Evolutionary conservation across 2,888 invertebrate genomes (phyloP), one percentile per base, ranked within the genome.

Genomic region (Cloeon dipterum): DNA sequence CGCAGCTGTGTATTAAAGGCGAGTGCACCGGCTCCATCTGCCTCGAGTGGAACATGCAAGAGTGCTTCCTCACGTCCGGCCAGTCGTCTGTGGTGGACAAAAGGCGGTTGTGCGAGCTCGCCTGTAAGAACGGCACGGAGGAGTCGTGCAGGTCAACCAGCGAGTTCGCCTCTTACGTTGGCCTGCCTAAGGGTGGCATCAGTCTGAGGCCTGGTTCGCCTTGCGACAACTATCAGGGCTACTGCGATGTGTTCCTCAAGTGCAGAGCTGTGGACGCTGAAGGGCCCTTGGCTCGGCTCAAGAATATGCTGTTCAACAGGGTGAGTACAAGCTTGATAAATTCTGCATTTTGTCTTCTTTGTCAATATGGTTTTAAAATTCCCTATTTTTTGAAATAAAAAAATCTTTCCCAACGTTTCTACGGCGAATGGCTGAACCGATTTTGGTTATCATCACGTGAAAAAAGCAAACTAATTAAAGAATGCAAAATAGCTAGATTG

Each of bases 201-300:
- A 83, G 79, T 47, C 59, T 94, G 43, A 65, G 89, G 36, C 93
- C 93, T 5, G 94, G 98, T 17, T 89, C 94, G 35, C 96, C 98
- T 0, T 98, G 98, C 58, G 93, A 98, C 59, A 93, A 98, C 60
- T 98, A 91, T 65, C 85, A 86, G 73, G 96, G 98, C 37, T 99
- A 98, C 61, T 98, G 98, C 63, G 98, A 99, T 64, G 96, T 98
- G 44, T 98, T 99, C 64, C 74, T 89, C 37, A 94, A 93, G 58
- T 98, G 98, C 56, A 76, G 98, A 45, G 88, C 89, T 1, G 94
- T 99, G 17, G 96, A 99, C 61, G 94, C 96, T 0, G 96, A 98
- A 51, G 98, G 98, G 5, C 98, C 98, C 3, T 63, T 99, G 43
- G 91, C 89, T 17, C 71, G 94, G 37, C 69, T 98, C 40, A 96